These are phyloP conservation scores for Nymphalis polychloros DNA, from an alignment of 2,888 invertebrate species.

Conservation along the genomic window DNA sequence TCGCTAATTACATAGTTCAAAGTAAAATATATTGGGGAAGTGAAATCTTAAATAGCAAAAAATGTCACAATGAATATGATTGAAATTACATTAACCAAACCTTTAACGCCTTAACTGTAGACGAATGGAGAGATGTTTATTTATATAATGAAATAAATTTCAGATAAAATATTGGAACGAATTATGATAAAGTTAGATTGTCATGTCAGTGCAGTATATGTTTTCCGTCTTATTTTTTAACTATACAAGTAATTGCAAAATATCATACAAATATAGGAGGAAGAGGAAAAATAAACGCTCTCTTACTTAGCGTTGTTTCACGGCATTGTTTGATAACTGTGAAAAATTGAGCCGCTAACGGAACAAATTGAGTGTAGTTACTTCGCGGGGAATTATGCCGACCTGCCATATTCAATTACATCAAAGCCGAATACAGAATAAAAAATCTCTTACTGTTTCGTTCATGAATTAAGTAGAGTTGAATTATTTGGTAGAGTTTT, in stretches of 20 bases:
- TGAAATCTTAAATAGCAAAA: no score
- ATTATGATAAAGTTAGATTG: no score
- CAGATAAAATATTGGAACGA: no score
- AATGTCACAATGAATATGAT: no score
- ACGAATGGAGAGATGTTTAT: no score
- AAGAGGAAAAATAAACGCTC: constrained; percentile 53
- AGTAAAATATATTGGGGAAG: no score
- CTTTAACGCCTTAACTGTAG: no score
- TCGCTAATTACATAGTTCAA: no score
- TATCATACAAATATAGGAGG: constrained; percentile 23
- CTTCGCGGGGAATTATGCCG: constrained; percentile 32
- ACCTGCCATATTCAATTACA: constrained; percentile 28
- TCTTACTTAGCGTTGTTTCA: constrained; percentile 66
- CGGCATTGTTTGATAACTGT: constrained; percentile 71
- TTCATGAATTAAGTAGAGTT: background rate
- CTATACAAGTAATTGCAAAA: background rate
- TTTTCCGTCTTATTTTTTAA: background rate
- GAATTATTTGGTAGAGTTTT: constrained; percentile 8
- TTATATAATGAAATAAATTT: no score
- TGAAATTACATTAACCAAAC: no score
- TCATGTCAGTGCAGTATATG: no score
- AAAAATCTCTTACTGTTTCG: background rate
- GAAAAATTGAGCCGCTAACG: constrained; percentile 73
- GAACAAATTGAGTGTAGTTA: constrained; percentile 74
- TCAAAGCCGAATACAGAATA: constrained; percentile 23